Conservation (phyloP, 2,888 invertebrate genomes). For the Sinohyriopsis cumingii region DNA sequence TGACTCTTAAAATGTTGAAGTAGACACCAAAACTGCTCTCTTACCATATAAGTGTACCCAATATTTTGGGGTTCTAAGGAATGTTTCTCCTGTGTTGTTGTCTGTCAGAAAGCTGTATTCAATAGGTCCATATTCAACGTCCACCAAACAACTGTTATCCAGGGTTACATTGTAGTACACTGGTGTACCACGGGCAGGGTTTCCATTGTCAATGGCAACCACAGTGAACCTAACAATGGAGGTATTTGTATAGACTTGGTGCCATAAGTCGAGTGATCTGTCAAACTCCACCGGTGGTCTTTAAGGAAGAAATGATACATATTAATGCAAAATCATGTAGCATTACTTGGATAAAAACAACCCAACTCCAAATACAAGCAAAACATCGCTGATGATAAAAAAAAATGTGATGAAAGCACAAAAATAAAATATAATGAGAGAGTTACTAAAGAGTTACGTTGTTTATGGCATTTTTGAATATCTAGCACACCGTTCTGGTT, state of each 20-base stretch:
- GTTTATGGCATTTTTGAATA: background rate
- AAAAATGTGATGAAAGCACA: too few relatives aligned
- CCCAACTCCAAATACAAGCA: too few relatives aligned
- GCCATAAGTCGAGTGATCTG: slow-evolving; percentile 28
- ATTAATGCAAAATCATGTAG: background rate
- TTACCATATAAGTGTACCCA: slow-evolving; percentile 45
- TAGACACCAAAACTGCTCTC: background rate
- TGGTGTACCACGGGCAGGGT: slow-evolving; percentile 42
- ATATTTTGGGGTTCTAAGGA: slow-evolving; percentile 46
- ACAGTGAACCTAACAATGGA: slow-evolving; percentile 36
- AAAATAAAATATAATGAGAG: too few relatives aligned
- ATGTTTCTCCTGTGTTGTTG: slow-evolving; percentile 35
- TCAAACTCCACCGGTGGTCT: slow-evolving; percentile 36
- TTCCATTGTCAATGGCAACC: slow-evolving; percentile 46
- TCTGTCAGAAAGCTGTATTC: slow-evolving; percentile 32
- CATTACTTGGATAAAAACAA: too few relatives aligned
- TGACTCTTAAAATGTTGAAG: too few relatives aligned
- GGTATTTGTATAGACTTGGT: slow-evolving; percentile 34
- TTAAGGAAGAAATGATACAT: background rate
- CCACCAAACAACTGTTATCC: slow-evolving; percentile 52
- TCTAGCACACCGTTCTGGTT: slow-evolving; percentile 3
- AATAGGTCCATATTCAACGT: slow-evolving; percentile 35
- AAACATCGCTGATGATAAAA: too few relatives aligned
- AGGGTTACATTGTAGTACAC: slow-evolving; percentile 38
- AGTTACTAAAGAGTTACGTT: too few relatives aligned